Percentiles rank a stretch among this genome's conserved stretches.
Evolutionary conservation across 1,140 invertebrate species (phyloP).

Genomic region (Nasonia giraulti): DNA sequence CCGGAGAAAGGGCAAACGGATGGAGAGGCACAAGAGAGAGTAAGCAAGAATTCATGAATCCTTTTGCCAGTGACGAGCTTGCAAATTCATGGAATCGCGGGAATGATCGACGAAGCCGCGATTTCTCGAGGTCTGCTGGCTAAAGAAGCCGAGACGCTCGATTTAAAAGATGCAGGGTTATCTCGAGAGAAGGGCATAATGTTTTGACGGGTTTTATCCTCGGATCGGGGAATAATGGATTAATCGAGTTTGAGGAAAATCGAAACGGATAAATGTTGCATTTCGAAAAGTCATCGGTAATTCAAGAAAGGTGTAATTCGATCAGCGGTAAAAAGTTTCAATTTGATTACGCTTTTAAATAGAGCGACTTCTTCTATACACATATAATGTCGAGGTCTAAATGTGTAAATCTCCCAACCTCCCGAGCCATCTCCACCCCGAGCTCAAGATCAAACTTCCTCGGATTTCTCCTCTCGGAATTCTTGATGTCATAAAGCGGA

Average conservation of each 20-base stretch:
- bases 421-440: background rate
- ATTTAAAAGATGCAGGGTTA: background rate
- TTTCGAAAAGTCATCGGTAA: too few species aligned
- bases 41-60: constrained; percentile 23
- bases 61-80: background rate
- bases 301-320: too few species aligned
- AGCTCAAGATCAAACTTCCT: constrained; percentile 18
- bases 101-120: background rate
- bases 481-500: background rate
- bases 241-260: background rate
- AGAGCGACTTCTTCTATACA: too few species aligned
- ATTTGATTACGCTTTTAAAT: too few species aligned
- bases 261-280: too few species aligned
- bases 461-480: constrained; percentile 15
- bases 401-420: background rate
- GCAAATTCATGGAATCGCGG: background rate
- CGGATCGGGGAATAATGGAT: background rate
- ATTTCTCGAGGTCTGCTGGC: background rate
- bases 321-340: too few species aligned
- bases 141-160: background rate
- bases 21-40: background rate
- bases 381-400: too few species aligned
- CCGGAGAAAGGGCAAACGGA: background rate
- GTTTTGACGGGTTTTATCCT: background rate
- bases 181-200: too few species aligned